These are phyloP conservation scores for Alces alces DNA, from an alignment of 2,113 vertebrate species.

Conservation along the genomic window DNA sequence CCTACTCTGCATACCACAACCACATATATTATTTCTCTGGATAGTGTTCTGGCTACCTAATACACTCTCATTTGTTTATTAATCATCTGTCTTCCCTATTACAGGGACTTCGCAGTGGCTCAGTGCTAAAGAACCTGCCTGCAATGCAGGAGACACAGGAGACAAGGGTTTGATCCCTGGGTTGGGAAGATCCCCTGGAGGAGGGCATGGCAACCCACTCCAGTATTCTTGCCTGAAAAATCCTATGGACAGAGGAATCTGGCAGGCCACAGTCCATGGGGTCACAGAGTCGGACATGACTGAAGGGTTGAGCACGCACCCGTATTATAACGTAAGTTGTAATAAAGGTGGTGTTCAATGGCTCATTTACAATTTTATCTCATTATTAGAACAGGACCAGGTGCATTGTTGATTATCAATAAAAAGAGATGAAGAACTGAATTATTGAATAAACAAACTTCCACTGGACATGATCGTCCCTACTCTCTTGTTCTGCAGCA, in stretches of 20 bases:
- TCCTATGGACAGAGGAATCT: neutral
- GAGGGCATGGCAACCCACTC: neutral
- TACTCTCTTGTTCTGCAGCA: neutral
- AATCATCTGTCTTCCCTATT: neutral
- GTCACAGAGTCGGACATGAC: neutral
- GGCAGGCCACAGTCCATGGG: neutral
- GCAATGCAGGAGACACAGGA: neutral
- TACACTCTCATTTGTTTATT: neutral
- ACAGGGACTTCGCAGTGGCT: neutral
- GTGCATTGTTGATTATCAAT: neutral
- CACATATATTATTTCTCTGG: neutral
- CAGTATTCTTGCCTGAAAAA: neutral
- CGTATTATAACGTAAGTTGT: neutral
- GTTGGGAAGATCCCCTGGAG: neutral
- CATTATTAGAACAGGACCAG: neutral
- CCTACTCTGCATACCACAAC: neutral
- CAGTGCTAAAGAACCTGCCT: neutral
- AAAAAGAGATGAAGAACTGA: neutral
- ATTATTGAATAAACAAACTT: neutral
- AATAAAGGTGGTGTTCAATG: neutral
- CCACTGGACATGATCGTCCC: too few relatives aligned
- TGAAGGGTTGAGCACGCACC: neutral
- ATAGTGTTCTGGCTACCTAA: neutral
- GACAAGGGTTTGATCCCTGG: rapidly evolving
- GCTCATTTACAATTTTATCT: neutral